These are phyloP conservation scores for Tetramorium alpestre DNA, from an alignment of 1,140 invertebrate species.

Conservation along the genomic window DNA sequence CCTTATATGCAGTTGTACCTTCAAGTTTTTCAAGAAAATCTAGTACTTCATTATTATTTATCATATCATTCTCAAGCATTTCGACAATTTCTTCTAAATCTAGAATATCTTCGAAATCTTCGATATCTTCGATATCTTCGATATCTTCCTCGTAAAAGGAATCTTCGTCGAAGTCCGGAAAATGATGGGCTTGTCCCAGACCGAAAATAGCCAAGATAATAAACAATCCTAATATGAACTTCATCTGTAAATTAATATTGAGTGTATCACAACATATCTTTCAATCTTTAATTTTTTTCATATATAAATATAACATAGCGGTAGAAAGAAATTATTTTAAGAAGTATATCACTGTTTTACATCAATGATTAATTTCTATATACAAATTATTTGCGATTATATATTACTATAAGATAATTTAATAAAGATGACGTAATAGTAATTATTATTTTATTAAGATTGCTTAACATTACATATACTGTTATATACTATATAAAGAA, in stretches of 20 bases:
- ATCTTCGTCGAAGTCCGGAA: conserved; percentile 55
- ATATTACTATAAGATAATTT: no score
- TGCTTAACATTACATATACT: no score
- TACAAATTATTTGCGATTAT: no score
- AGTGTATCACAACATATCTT: not conserved
- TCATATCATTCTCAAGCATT: not conserved
- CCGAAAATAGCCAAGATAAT: conserved; percentile 29
- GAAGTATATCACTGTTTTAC: no score
- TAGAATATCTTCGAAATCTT: conserved; percentile 65
- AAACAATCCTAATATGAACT: conserved; percentile 16
- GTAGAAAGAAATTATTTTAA: not conserved
- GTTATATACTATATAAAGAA: no score
- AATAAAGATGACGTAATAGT: no score
- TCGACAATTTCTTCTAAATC: not conserved
- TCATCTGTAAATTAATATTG: conserved; percentile 63
- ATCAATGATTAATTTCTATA: no score
- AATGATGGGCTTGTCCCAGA: conserved; percentile 12
- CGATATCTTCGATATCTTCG: not conserved
- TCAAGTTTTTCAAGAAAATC: not conserved
- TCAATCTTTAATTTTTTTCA: not conserved
- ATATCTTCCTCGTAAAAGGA: conserved; percentile 58
- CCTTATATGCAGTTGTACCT: not conserved
- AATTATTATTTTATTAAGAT: not conserved
- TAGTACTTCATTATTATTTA: conserved; percentile 58
- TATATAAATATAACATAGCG: not conserved